A percentile compares a stretch with the other conserved stretches of the same genome.
phyloP scores from a whole-genome alignment of 2,113 vertebrate species.

The Pseudorhombus dupliciocellatus region DNA sequence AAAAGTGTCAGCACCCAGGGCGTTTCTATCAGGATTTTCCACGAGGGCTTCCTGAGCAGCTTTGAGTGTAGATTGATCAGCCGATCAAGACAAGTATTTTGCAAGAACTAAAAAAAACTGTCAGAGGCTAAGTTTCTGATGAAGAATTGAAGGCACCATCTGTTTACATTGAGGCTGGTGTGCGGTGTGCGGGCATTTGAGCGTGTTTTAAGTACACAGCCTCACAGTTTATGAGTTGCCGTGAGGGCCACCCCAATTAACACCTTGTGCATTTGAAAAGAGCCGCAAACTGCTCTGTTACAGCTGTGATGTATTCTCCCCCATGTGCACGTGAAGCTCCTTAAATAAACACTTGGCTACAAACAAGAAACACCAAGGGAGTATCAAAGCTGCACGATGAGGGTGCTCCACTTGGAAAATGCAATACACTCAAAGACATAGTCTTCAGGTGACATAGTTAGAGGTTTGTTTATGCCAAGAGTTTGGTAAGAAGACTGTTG shows the following conservation, averaged over 20 bases:
- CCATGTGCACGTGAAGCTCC: background rate
- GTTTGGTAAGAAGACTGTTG: background rate
- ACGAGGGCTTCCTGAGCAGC: constrained; percentile 2
- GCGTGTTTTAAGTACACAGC: constrained; percentile 37
- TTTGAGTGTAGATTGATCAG: constrained; percentile 23
- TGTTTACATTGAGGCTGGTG: constrained; percentile 2
- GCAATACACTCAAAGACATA: too few species aligned
- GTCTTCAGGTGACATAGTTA: too few species aligned
- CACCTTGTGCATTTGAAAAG: constrained; percentile 4
- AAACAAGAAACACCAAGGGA: background rate
- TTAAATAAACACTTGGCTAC: background rate
- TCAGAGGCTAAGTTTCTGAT: constrained; percentile 31
- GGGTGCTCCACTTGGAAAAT: too few species aligned
- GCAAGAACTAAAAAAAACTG: constrained; percentile 34
- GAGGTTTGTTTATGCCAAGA: background rate
- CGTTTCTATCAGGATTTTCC: constrained; percentile 1
- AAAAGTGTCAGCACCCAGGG: background rate
- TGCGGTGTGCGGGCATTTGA: background rate
- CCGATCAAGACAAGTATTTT: constrained; percentile 30
- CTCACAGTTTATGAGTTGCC: constrained; percentile 17
- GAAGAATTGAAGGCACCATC: constrained; percentile 24
- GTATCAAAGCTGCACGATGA: background rate
- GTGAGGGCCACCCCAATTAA: constrained; percentile 34
- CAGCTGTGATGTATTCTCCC: background rate
- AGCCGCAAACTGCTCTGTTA: background rate